These are phyloP conservation scores for Lapara coniferarum DNA, from an alignment of 2,888 invertebrate species.

Conservation along the genomic window DNA sequence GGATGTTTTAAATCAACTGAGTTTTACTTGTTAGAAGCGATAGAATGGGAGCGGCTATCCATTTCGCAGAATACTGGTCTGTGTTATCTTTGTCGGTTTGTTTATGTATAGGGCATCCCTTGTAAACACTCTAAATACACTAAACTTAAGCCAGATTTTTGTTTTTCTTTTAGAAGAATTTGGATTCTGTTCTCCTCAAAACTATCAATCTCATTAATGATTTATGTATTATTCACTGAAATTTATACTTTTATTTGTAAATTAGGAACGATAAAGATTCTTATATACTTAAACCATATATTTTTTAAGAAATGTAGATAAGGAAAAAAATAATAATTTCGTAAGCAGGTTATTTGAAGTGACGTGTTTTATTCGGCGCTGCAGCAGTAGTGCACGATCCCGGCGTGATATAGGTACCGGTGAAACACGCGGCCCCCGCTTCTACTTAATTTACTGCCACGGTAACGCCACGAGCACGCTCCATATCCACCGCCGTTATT, in stretches of 20 bases:
- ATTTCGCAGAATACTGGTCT: constrained; percentile 68
- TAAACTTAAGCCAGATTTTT: constrained; percentile 73
- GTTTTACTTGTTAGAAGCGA: constrained; percentile 60
- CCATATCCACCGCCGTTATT: constrained; percentile 79
- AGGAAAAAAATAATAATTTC: neutral
- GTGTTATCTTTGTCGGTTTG: constrained; percentile 74
- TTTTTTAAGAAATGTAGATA: too few relatives aligned
- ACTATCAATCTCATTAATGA: constrained; percentile 41
- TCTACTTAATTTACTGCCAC: constrained; percentile 77
- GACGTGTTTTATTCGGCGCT: neutral
- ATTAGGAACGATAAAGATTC: neutral
- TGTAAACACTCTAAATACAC: constrained; percentile 78
- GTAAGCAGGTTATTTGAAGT: neutral
- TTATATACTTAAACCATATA: too few relatives aligned
- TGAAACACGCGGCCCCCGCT: constrained; percentile 61
- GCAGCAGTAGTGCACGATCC: constrained; percentile 57
- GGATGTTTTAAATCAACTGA: constrained; percentile 31
- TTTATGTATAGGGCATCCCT: constrained; percentile 75
- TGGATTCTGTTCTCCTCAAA: constrained; percentile 38
- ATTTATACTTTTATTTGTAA: neutral
- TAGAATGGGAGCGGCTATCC: constrained; percentile 66
- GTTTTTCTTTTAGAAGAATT: constrained; percentile 65
- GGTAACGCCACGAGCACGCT: constrained; percentile 80
- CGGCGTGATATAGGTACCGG: constrained; percentile 62
- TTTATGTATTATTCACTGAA: constrained; percentile 35